Evolutionary conservation across 1,140 invertebrate species (phyloP), one percentile per base, ranked within the genome.

Genomic region (Agrypnia vestita): DNA sequence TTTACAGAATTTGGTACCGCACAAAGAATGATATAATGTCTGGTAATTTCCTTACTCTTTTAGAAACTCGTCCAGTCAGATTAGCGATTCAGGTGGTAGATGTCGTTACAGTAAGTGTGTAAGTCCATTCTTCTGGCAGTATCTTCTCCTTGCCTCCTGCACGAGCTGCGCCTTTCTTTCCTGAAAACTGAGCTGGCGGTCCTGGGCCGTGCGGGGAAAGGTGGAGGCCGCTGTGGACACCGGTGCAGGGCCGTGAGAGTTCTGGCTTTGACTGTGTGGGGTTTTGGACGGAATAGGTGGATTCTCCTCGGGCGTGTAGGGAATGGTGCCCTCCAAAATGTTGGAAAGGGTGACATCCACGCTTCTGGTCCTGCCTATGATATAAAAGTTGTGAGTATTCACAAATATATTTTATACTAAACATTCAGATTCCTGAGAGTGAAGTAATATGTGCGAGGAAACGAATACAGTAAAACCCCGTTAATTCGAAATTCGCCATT

Each of bases 291-390:
- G 82, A 67, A 59, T 55, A 77, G 44, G 62, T 44, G 1, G 79
- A 49, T 12, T 80, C 64, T 87, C 84, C 85, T 93, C 92, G 8
- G 94, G 92, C n/a, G 89, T 91, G 85, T 92, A 95, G 46, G 90
- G 88, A 15, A 94, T 92, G 64, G 91, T 89, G 35, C 94, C 94
- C 86, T 96, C 95, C 11, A 96, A 87, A 85, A 96, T 94, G 87
- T 96, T 96, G 11, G 94, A 93, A 75, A 96, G 95, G 8, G 95
- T 96, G 21, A 93, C 86, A 85, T 96, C 95, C 19, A 96, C 93
- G 87, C 93, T 95, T 84, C 91, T 91, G n/a, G 95, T 96, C 87
- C 90, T 90, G 17, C 90, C 95, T 96, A 85, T 59, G 89, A 92
- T 82, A 81, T 61, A 61, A 7, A 51, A 25, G 17, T 35, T 35